Conservation (phyloP, 2,888 invertebrate species). For the Hololepta plana region DNA sequence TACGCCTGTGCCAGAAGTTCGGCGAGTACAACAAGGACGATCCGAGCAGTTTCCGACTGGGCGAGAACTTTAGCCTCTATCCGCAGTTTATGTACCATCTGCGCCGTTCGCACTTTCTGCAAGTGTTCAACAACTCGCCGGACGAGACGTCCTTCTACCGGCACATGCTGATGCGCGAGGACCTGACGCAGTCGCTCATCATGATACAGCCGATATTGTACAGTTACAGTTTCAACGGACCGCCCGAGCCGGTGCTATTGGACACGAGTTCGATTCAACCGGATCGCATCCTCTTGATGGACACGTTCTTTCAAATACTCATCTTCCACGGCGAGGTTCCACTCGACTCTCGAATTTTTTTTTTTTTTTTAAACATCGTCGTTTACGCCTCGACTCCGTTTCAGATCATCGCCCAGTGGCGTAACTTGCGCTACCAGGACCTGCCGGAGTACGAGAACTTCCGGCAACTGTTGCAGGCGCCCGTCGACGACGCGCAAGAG, state of each 20-base stretch:
- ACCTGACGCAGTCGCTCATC: constrained; percentile 89
- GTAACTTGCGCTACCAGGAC: constrained; percentile 87
- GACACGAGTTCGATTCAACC: constrained; percentile 97
- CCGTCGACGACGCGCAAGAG: constrained; percentile 93
- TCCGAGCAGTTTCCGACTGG: constrained; percentile 86
- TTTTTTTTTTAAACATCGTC: constrained; percentile 1
- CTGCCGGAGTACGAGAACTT: constrained; percentile 97
- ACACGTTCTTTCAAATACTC: constrained; percentile 99
- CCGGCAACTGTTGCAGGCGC: constrained; percentile 87
- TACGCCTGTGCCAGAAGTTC: constrained; percentile 97
- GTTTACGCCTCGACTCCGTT: constrained; percentile 8
- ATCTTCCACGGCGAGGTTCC: constrained; percentile 94
- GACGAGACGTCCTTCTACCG: constrained; percentile 98
- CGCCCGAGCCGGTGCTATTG: constrained; percentile 90
- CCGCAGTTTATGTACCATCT: constrained; percentile 99
- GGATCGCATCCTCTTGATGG: constrained; percentile 95
- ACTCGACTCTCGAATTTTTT: background rate
- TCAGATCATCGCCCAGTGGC: constrained; percentile 95
- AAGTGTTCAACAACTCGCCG: constrained; percentile 99
- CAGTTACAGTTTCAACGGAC: constrained; percentile 95
- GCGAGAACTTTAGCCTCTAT: constrained; percentile 94
- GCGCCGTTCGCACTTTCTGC: constrained; percentile 93
- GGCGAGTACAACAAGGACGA: constrained; percentile 97
- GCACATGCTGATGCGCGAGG: constrained; percentile 96
- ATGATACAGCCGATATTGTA: constrained; percentile 99